These are phyloP conservation scores for Trilocha varians DNA, from an alignment of 2,888 invertebrate species.

Conservation along the genomic window DNA sequence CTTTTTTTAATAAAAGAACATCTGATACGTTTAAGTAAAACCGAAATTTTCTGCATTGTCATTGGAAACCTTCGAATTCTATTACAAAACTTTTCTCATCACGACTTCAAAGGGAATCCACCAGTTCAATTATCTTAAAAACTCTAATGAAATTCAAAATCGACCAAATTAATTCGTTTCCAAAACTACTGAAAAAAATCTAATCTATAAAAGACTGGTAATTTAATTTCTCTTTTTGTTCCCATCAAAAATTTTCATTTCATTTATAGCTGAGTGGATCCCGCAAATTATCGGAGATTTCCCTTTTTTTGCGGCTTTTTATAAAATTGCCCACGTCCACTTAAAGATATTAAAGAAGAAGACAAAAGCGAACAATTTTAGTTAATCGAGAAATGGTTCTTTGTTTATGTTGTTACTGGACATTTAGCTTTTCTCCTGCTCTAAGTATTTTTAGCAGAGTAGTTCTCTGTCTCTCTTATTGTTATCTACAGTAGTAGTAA, in stretches of 20 bases:
- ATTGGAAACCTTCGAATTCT: no score
- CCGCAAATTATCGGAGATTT: conserved; percentile 59
- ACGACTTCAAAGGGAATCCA: background rate
- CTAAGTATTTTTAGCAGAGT: no score
- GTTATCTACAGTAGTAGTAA: no score
- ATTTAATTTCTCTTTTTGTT: conserved; percentile 34
- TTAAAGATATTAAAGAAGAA: conserved; percentile 62
- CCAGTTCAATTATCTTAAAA: background rate
- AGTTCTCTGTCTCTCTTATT: no score
- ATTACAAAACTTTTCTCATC: no score
- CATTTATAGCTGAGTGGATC: conserved; percentile 54
- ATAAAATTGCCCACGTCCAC: conserved; percentile 64
- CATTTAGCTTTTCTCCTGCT: no score
- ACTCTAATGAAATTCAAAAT: background rate
- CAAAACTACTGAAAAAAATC: background rate
- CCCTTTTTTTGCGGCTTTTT: conserved; percentile 44
- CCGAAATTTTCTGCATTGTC: no score
- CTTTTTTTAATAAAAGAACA: no score
- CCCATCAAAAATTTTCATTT: conserved; percentile 60
- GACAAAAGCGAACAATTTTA: conserved; percentile 44
- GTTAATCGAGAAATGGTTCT: conserved; percentile 30
- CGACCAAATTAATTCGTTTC: background rate
- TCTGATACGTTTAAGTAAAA: no score
- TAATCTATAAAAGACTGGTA: conserved; percentile 20
- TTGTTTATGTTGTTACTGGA: background rate